Evolutionary conservation across 1,140 invertebrate genomes (phyloP).

Genomic region (Papilio polytes): DNA sequence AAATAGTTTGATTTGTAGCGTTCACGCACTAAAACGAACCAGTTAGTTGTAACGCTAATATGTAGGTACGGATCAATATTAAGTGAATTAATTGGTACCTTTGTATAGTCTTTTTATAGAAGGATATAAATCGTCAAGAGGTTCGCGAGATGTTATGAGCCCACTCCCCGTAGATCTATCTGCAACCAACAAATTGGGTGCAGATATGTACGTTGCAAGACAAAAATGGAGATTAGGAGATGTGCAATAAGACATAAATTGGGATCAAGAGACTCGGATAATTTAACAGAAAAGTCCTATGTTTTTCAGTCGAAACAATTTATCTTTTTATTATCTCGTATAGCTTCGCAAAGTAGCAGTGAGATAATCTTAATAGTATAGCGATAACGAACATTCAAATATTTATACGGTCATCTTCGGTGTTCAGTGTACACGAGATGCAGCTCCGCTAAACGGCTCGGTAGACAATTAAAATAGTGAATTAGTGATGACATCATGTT

Average conservation of each 20-base stretch:
- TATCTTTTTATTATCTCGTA: constrained; percentile 18
- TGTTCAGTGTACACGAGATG: constrained; percentile 7
- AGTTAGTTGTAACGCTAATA: too few relatives aligned
- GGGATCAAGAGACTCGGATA: neutral
- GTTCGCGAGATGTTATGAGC: neutral
- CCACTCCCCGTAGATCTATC: neutral
- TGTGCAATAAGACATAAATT: neutral
- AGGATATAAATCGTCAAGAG: neutral
- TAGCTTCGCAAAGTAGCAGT: constrained; percentile 7
- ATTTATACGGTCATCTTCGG: constrained; percentile 19
- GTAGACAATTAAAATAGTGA: neutral
- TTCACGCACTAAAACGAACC: too few relatives aligned
- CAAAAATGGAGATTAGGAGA: neutral
- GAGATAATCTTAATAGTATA: constrained; percentile 25
- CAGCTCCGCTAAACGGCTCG: neutral
- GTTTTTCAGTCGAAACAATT: constrained; percentile 7
- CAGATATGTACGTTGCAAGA: neutral
- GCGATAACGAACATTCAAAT: constrained; percentile 19
- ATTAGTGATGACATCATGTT: neutral
- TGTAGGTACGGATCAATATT: too few relatives aligned
- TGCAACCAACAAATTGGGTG: neutral
- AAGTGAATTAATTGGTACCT: too few relatives aligned
- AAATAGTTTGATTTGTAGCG: too few relatives aligned
- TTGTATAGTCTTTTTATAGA: neutral
- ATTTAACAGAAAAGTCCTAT: neutral